Percentiles rank a stretch among this genome's conserved stretches.
Conservation (phyloP, 1,140 invertebrate genomes). For the Trachelipus rathkii region DNA sequence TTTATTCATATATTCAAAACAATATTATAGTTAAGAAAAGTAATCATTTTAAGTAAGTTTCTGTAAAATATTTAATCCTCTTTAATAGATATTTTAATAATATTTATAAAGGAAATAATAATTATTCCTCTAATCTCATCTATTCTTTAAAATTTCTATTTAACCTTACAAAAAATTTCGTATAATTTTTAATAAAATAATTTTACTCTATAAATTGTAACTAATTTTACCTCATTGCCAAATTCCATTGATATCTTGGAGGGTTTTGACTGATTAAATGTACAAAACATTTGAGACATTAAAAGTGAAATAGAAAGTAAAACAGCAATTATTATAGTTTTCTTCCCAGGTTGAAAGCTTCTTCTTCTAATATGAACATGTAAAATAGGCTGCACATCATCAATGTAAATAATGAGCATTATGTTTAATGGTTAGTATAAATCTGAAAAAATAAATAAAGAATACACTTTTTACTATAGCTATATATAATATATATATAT, state of each 20-base stretch:
- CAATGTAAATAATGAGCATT: not conserved
- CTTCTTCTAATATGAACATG: conserved; percentile 22
- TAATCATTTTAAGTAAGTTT: no score
- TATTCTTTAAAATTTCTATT: no score
- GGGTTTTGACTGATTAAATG: conserved; percentile 30
- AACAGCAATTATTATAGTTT: conserved; percentile 34
- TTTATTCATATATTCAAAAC: no score
- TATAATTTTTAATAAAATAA: not conserved
- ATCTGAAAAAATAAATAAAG: no score
- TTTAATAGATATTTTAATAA: no score
- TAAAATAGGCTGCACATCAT: conserved; percentile 24
- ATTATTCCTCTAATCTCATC: no score
- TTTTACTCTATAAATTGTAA: not conserved
- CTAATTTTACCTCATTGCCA: conserved; percentile 28
- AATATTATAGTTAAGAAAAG: no score
- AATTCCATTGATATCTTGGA: conserved; percentile 27
- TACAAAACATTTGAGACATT: conserved; percentile 33
- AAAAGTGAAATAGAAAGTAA: conserved; percentile 32
- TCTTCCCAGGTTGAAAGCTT: conserved; percentile 30
- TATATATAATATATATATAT: no score
- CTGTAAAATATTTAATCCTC: no score
- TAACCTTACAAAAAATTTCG: not conserved
- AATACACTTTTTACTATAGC: no score
- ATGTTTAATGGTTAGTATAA: not conserved
- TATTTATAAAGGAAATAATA: no score